Evolutionary conservation across 2,888 invertebrate species (phyloP), one percentile per base, ranked within the genome.

Genomic region (Ferrisia virgata): DNA sequence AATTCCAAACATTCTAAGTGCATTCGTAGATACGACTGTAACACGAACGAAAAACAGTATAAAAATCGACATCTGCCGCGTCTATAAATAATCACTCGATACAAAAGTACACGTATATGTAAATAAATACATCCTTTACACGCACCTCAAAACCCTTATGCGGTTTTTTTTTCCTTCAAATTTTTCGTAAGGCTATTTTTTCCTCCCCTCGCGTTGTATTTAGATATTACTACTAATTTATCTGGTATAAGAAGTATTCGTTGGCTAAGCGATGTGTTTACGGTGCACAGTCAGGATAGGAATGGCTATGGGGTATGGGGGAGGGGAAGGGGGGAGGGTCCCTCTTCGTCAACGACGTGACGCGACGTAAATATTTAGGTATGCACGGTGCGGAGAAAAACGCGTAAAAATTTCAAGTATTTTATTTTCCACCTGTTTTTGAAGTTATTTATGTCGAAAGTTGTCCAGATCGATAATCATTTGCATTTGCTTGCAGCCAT

Each of bases 391-490:
- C 15, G 53, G 53, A 31, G 22, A 5, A 53, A 53, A 53, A 53
- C 13, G 28, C 28, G 28, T 64, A 64, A 64, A 39, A 72, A 72
- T 72, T 72, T n/a, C 13, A 33, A 72, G 33, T 72, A 72, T 72
- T 72, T 64, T 64, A 64, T 64, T 64, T 72, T 72, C n/a, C 72
- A 72, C 72, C 72, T 72, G 72, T 72, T 72, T 33, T 72, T 33
- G 72, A 72, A 72, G 72, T 72, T 72, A 72, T 72, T 72, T 72
- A 72, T 33, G 33, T 72, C 33, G 72, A n/a, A 33, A 25, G 72
- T 72, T 72, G 33, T 33, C 72, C 33, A 72, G 13, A 72, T 72
- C 72, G 72, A 72, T 72, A 72, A 72, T 33, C 72, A 72, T 72
- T 72, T 72, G 72, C 72, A 72, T 72, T 72, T 72, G 33, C 72